phyloP scores from a whole-genome alignment of 2,113 vertebrate genomes.

The Malaclemys terrapin region DNA sequence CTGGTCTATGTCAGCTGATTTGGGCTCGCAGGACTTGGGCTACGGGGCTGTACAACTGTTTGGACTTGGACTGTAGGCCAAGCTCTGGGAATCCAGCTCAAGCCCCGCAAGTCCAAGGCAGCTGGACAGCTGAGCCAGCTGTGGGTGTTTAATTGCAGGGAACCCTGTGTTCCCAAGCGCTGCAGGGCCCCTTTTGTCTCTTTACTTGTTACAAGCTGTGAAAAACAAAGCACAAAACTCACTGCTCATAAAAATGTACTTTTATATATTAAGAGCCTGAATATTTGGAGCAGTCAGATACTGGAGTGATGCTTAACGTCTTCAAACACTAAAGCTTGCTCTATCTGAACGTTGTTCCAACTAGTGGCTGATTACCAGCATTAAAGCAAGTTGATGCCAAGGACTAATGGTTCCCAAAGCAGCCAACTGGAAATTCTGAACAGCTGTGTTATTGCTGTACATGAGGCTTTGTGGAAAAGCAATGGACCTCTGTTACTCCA shows the following conservation, averaged over 20 bases:
- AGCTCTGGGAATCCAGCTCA: background rate
- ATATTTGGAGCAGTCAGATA: background rate
- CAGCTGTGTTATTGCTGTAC: conserved; percentile 40
- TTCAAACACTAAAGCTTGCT: conserved; percentile 1
- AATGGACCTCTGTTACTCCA: background rate
- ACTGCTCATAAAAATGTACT: conserved; percentile 6
- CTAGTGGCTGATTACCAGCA: background rate
- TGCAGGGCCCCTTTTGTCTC: background rate
- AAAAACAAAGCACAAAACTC: background rate
- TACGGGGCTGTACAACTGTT: background rate
- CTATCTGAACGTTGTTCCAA: background rate
- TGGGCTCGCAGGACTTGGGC: background rate
- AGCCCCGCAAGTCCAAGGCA: background rate
- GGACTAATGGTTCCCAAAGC: conserved; percentile 45
- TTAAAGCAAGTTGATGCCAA: conserved; percentile 28
- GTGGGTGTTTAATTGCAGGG: background rate
- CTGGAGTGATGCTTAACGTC: background rate
- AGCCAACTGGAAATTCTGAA: background rate
- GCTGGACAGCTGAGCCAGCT: background rate
- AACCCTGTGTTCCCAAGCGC: background rate
- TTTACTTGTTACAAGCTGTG: background rate
- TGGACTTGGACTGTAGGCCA: background rate
- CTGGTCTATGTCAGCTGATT: background rate
- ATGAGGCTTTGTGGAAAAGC: conserved; percentile 23
- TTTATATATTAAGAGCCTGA: background rate